Evolutionary conservation across 2,797 vertebrate species (phyloP).

Genomic region (Acanthurus leucopareius): DNA sequence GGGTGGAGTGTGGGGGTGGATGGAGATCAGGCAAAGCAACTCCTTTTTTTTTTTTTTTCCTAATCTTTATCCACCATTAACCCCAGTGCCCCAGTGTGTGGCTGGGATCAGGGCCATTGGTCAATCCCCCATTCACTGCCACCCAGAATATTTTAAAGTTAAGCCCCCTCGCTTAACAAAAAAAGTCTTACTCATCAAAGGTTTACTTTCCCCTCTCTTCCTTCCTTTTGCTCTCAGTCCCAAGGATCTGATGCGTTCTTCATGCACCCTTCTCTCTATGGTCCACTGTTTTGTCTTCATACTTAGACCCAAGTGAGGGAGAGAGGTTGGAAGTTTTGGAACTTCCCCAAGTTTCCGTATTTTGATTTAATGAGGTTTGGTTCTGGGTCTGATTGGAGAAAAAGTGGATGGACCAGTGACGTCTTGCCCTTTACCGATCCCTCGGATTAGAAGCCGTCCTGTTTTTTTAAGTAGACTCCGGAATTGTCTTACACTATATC

Average conservation of each 20-base stretch:
- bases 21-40: constrained; percentile 81
- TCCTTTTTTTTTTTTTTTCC: constrained; percentile 43
- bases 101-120: constrained; percentile 88
- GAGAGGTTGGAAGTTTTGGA: constrained; percentile 67
- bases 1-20: constrained; percentile 74
- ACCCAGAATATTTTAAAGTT: constrained; percentile 89
- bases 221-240: constrained; percentile 66
- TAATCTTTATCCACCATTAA: constrained; percentile 92
- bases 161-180: constrained; percentile 85
- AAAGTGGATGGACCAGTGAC: constrained; percentile 52
- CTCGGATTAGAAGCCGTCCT: constrained; percentile 53
- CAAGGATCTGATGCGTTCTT: constrained; percentile 65
- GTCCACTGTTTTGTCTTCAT: constrained; percentile 80
- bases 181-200: constrained; percentile 86
- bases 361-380: constrained; percentile 76
- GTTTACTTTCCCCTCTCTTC: constrained; percentile 73
- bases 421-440: constrained; percentile 55
- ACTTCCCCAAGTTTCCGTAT: constrained; percentile 78
- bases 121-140: constrained; percentile 88
- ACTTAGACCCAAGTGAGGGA: constrained; percentile 45
- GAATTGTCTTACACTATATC: constrained; percentile 62
- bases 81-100: constrained; percentile 85
- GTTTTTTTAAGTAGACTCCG: constrained; percentile 59
- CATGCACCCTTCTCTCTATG: constrained; percentile 59
- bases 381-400: constrained; percentile 70